A percentile compares a stretch with the other conserved stretches of the same genome.
These are phyloP conservation scores for Salvelinus sp. DNA, from an alignment of 2,113 vertebrate genomes.

Conservation along the genomic window DNA sequence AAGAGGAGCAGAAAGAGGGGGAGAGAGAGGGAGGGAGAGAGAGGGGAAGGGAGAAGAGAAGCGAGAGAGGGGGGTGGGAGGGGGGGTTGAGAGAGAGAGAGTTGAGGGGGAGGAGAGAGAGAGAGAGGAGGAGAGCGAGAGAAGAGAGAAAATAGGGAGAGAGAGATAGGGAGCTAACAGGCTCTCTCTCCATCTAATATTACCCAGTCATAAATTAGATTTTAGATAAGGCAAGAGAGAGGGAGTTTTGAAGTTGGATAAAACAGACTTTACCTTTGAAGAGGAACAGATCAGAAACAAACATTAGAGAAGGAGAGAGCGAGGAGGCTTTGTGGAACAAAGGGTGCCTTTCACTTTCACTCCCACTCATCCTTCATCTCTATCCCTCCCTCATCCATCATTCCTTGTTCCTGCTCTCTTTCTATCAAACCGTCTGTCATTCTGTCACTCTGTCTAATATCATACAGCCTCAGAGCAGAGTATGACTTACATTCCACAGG, in stretches of 20 bases:
- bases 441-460: conserved; percentile 51
- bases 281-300: conserved; percentile 66
- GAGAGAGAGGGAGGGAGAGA: too few species aligned
- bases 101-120: too few species aligned
- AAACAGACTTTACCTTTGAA: conserved; percentile 71
- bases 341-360: conserved; percentile 42
- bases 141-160: too few species aligned
- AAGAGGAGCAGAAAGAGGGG: too few species aligned
- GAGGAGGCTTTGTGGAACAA: conserved; percentile 66
- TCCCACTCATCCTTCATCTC: too few species aligned
- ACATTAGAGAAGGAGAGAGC: conserved; percentile 39
- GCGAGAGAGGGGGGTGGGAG: too few species aligned
- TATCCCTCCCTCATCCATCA: conserved; percentile 56
- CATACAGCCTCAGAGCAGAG: conserved; percentile 38
- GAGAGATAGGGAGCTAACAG: background rate
- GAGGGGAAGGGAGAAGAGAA: too few species aligned
- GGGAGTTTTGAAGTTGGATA: conserved; percentile 61
- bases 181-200: background rate
- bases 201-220: conserved; percentile 64
- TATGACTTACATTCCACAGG: conserved; percentile 34
- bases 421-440: conserved; percentile 52
- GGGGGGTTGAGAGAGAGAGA: too few species aligned
- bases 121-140: too few species aligned
- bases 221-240: conserved; percentile 66
- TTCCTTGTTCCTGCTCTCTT: conserved; percentile 49